Evolutionary conservation across 64 coral and sea anemone genomes (phyloP), one percentile per base, ranked within the genome.

Genomic region (Porites lutea): DNA sequence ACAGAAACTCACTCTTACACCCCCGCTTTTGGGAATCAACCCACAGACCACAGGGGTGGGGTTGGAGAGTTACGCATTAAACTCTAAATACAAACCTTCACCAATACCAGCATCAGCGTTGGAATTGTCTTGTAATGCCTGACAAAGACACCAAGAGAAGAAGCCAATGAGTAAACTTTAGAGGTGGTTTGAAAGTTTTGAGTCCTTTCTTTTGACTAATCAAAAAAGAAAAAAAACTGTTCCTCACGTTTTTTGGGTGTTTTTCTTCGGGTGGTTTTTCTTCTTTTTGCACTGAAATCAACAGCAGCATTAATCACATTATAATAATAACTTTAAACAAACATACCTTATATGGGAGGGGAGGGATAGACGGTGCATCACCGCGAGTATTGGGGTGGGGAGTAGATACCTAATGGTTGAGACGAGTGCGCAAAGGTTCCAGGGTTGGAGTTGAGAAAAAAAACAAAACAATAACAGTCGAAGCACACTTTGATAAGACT

Each of bases 241-340:
- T 14, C 19, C 81, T 68, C 52, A 68, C 81, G 21, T 69, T 69
- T 48, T 84, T 63, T 47, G 69, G 3, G 19, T 67, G 81, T 48
- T 50, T 47, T 68, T 68, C 46, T 15, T 54, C 69, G 15, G 9
- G 21, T 11, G 18, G 46, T 13, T 68, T 84, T 19, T 67, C 81
- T 69, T 84, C 81, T 69, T 64, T 84, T 84, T 84, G 81, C 47
- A 3, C 63, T 84, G n/a, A 37, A 37, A 37, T 37, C 48, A 76
- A 76, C 48, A 76, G 8, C 46, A 52, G 13, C 8, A 48, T 48
- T 48, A 76, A 37, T 37, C 27, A 37, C 27, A 0, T 37, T 37
- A 37, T 37, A 0, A 37, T 37, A 0, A 37, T 37, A 37, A 37
- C 27, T 37, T 37, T 37, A 37, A 37, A 37, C 27, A 37, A 7